A percentile compares a stretch with the other conserved stretches of the same genome.
These are phyloP conservation scores for Epistrophella euchroma DNA, from an alignment of 2,888 invertebrate species.

Conservation along the genomic window DNA sequence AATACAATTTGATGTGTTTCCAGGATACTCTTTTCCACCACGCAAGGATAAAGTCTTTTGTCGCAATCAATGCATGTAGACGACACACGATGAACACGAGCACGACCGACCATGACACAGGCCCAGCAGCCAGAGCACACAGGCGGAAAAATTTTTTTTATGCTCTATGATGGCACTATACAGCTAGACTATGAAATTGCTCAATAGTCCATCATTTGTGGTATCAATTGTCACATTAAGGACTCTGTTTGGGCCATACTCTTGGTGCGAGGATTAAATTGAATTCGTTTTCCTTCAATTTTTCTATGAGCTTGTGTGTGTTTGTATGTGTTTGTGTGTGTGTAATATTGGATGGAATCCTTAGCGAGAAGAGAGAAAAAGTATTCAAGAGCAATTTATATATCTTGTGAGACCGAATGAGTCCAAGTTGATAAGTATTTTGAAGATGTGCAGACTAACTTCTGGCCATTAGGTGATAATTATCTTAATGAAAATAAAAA, in stretches of 20 bases:
- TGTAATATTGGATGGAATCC: not conserved
- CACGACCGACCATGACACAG: not conserved
- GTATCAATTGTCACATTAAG: slow-evolving; percentile 43
- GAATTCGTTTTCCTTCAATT: slow-evolving; percentile 7
- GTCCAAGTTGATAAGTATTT: slow-evolving; percentile 1
- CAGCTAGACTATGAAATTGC: slow-evolving; percentile 40
- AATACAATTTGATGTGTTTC: slow-evolving; percentile 35
- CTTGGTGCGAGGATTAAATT: slow-evolving; percentile 33
- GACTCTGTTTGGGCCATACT: slow-evolving; percentile 29
- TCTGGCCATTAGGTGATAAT: slow-evolving; percentile 29
- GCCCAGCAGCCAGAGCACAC: not conserved
- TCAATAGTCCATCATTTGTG: slow-evolving; percentile 52
- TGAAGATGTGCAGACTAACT: slow-evolving; percentile 24
- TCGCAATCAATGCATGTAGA: slow-evolving; percentile 35
- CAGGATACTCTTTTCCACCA: slow-evolving; percentile 22
- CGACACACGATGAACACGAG: not conserved
- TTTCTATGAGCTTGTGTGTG: not conserved
- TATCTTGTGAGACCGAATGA: slow-evolving; percentile 23
- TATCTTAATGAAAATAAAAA: slow-evolving; percentile 37
- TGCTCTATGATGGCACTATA: slow-evolving; percentile 35
- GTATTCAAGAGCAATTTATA: slow-evolving; percentile 30
- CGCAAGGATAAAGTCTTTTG: slow-evolving; percentile 24
- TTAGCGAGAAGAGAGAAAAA: slow-evolving; percentile 8
- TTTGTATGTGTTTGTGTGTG: not conserved
- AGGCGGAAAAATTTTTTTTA: slow-evolving; percentile 29